These are phyloP conservation scores for Cataglyphis cursor DNA, from an alignment of 2,888 invertebrate species.

Conservation along the genomic window DNA sequence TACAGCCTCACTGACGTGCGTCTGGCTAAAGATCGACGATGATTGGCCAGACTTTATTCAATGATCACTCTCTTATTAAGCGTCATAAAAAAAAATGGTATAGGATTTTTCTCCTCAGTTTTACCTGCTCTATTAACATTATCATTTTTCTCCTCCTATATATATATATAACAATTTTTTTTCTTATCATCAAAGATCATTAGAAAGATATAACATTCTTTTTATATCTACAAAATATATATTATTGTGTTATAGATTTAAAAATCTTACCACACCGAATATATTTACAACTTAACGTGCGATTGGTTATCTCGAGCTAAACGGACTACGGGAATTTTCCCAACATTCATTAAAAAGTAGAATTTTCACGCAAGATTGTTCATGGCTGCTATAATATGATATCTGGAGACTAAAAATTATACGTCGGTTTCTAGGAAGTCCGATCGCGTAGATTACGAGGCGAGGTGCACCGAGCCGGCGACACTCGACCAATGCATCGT, in stretches of 20 bases:
- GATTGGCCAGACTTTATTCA: too few relatives aligned
- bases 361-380: constrained; percentile 22
- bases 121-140: too few relatives aligned
- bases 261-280: background rate
- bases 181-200: background rate
- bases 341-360: background rate
- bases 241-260: background rate
- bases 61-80: too few relatives aligned
- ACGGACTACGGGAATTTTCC: background rate
- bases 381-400: background rate
- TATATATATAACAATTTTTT: background rate
- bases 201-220: background rate
- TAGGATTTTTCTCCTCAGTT: too few relatives aligned
- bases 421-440: constrained; percentile 41
- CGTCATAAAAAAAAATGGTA: too few relatives aligned
- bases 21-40: too few relatives aligned
- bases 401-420: constrained; percentile 17
- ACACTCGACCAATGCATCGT: constrained; percentile 56
- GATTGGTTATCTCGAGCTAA: background rate
- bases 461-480: constrained; percentile 48
- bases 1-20: too few relatives aligned
- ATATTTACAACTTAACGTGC: background rate
- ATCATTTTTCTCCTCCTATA: too few relatives aligned
- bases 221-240: background rate
- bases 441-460: constrained; percentile 52